Conservation (phyloP, 2,888 invertebrate genomes). For the Tinea pellionella region DNA sequence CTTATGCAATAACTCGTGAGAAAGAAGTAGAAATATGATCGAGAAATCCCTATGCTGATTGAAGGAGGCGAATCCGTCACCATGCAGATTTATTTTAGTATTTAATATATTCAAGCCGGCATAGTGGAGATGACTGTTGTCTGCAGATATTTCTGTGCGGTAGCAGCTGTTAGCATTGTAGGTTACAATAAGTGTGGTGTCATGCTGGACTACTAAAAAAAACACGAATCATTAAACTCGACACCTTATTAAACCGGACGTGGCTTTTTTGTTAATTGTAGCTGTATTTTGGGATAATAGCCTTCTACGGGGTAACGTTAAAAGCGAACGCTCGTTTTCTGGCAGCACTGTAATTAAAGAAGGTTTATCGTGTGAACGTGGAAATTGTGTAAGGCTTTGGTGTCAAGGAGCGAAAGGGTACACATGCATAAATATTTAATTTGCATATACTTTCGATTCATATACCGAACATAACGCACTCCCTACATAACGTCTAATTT, state of each 20-base stretch:
- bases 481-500: too few relatives aligned
- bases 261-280: conserved; percentile 62
- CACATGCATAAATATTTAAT: neutral
- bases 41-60: too few relatives aligned
- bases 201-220: conserved; percentile 22
- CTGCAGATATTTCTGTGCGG: too few relatives aligned
- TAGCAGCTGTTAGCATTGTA: too few relatives aligned
- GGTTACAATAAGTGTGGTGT: too few relatives aligned
- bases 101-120: too few relatives aligned
- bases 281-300: conserved; percentile 57
- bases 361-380: conserved; percentile 41
- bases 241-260: conserved; percentile 57
- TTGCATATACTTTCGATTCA: neutral
- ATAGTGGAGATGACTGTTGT: too few relatives aligned
- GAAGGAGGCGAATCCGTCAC: too few relatives aligned
- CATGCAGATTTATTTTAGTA: too few relatives aligned
- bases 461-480: too few relatives aligned
- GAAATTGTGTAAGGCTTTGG: neutral
- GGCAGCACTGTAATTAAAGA: conserved; percentile 47
- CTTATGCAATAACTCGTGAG: too few relatives aligned
- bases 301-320: conserved; percentile 51
- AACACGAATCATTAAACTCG: conserved; percentile 32
- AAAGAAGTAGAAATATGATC: too few relatives aligned
- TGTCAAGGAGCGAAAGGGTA: neutral
- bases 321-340: conserved; percentile 48